Base-by-base conservation (phyloP, 2,888 invertebrate genomes). In the Zygothrica quintamaculata region DNA sequence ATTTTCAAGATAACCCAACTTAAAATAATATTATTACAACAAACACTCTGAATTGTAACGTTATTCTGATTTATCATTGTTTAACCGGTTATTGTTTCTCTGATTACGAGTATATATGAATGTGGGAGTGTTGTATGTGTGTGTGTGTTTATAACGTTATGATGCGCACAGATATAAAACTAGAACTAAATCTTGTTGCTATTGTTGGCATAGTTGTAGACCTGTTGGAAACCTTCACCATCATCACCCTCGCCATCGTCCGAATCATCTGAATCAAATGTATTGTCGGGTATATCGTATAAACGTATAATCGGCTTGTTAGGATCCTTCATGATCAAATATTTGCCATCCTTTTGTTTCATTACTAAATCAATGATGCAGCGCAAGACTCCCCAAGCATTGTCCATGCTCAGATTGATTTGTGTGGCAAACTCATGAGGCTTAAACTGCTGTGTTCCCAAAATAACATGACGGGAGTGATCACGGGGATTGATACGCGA, bases 361-460 rank as follows among this genome's bases (percentile, higher is more conserved):
- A 98, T 97, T 84, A 98, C 97, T 72, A 98, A 95, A 88, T 99
- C 99, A 86, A 99, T 96, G 88, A 99, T 98, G 91, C 98, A 99
- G 9, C 99, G 94, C 66, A 99, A 93, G 65, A 99, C 96, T 73
- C 98, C 99, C 99, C 99, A 99, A 2, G 98, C 98, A 92, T 99
- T 99, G 92, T 99, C 99, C 98, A 99, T 98, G 90, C 98, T 99
- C 88, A 99, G 92, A 92, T 98, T 99, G 89, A 99, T 99, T 92
- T 99, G 99, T 13, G 97, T 97, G 7, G 99, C 99, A 91, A 99
- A 99, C 92, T 99, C 99, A 89, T 96, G 95, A 8, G 99, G 99
- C 90, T 98, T 98, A 92, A 98, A 99, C 92, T 99, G 99, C 91
- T 99, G 99, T 25, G 98, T 98, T 67, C 98, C 99, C 74, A 99